Conservation (phyloP, 1,140 invertebrate genomes). For the Tetragonula clypearis region DNA sequence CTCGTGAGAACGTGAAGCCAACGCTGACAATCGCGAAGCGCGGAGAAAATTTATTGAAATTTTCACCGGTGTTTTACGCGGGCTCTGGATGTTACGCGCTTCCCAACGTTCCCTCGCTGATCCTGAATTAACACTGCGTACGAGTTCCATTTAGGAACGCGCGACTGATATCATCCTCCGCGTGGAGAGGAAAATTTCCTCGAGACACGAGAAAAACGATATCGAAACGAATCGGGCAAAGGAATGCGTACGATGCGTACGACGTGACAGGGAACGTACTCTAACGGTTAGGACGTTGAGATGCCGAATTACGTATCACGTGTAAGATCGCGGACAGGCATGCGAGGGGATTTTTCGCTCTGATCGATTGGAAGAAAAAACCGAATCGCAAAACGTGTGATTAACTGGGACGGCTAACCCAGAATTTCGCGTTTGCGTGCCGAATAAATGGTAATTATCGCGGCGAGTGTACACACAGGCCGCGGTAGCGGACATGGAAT, state of each 20-base stretch:
- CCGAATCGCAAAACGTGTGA: constrained; percentile 24
- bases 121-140: not conserved
- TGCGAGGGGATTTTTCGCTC: not conserved
- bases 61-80: not conserved
- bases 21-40: not conserved
- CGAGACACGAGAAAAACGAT: too few species aligned
- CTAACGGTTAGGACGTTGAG: constrained; percentile 18
- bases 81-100: not conserved
- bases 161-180: not conserved
- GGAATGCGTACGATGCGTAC: not conserved
- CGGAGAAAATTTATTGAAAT: not conserved
- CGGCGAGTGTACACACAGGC: constrained; percentile 2
- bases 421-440: constrained; percentile 61
- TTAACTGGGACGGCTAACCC: constrained; percentile 16
- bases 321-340: not conserved
- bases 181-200: not conserved
- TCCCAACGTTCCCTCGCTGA: not conserved
- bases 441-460: constrained; percentile 76
- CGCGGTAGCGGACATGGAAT: constrained; percentile 16
- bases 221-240: too few species aligned
- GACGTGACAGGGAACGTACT: not conserved
- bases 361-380: constrained; percentile 2
- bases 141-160: not conserved
- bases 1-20: not conserved
- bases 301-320: not conserved